phyloP scores from a whole-genome alignment of 2,888 invertebrate species.

The Sarcophaga subvicina region DNA sequence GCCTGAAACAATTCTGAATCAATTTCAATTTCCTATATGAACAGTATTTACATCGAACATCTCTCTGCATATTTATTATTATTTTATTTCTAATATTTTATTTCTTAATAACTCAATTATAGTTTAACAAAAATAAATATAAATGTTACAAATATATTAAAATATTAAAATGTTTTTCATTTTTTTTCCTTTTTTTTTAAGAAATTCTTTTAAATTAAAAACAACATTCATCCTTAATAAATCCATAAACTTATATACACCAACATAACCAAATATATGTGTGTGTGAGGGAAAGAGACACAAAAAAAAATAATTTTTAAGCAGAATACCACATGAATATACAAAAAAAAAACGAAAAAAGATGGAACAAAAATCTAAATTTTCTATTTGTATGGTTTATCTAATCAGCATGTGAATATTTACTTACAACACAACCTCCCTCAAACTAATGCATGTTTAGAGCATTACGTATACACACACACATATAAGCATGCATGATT shows the following conservation, averaged over 20 bases:
- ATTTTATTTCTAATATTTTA: too few relatives aligned
- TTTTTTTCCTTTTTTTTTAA: too few relatives aligned
- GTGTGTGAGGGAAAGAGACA: not conserved
- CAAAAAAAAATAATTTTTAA: not conserved
- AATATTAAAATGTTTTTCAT: too few relatives aligned
- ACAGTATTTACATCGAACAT: too few relatives aligned
- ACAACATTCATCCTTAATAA: not conserved
- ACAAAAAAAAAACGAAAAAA: not conserved
- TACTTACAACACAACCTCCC: not conserved
- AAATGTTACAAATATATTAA: not conserved
- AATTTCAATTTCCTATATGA: too few relatives aligned
- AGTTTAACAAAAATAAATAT: not conserved
- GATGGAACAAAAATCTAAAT: not conserved
- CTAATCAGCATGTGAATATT: conserved; percentile 31
- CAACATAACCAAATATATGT: not conserved
- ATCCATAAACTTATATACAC: conserved; percentile 4
- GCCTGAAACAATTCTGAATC: too few relatives aligned
- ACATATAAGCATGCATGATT: not conserved
- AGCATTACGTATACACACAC: not conserved
- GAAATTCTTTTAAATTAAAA: not conserved
- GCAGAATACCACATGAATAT: not conserved
- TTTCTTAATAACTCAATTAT: not conserved
- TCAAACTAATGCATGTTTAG: not conserved
- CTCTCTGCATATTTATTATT: too few relatives aligned
- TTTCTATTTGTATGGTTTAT: conserved; percentile 16